Percentiles rank a stretch among this genome's conserved stretches.
These are phyloP conservation scores for Mystacornis crossleyi DNA, from an alignment of 2,113 vertebrate genomes.

Conservation along the genomic window DNA sequence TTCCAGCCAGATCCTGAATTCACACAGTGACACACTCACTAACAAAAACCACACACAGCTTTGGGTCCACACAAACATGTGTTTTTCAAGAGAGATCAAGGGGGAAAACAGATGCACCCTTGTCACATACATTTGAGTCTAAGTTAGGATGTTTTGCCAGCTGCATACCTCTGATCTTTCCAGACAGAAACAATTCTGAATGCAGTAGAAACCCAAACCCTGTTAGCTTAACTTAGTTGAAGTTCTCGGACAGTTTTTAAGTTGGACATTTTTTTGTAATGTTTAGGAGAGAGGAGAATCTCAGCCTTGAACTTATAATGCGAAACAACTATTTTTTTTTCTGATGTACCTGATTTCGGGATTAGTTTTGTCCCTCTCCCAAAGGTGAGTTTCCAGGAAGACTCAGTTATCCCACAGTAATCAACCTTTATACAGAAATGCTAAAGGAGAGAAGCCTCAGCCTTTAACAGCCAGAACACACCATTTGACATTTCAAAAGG, in stretches of 20 bases:
- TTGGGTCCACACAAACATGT: background rate
- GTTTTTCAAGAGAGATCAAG: background rate
- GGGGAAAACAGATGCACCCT: background rate
- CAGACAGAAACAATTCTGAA: background rate
- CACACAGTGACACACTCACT: background rate
- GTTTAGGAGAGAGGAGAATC: background rate
- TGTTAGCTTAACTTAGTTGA: accelerated
- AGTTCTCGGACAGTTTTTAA: background rate
- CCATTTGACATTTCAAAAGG: background rate
- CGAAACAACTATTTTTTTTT: background rate
- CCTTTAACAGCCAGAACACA: background rate
- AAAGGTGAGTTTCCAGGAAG: background rate
- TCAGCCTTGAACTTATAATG: background rate
- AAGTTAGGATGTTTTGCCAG: background rate
- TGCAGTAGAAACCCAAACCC: background rate
- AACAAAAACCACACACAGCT: background rate
- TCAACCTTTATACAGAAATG: background rate
- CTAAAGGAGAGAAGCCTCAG: background rate
- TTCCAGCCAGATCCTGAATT: background rate
- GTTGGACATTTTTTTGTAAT: background rate
- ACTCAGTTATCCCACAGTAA: background rate
- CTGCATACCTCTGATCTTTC: background rate
- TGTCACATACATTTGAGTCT: background rate
- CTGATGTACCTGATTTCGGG: background rate
- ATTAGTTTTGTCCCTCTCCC: background rate